Percentiles rank a stretch among this genome's conserved stretches.
Conservation (phyloP, 2,888 invertebrate genomes). For the Drosophila atripex region DNA sequence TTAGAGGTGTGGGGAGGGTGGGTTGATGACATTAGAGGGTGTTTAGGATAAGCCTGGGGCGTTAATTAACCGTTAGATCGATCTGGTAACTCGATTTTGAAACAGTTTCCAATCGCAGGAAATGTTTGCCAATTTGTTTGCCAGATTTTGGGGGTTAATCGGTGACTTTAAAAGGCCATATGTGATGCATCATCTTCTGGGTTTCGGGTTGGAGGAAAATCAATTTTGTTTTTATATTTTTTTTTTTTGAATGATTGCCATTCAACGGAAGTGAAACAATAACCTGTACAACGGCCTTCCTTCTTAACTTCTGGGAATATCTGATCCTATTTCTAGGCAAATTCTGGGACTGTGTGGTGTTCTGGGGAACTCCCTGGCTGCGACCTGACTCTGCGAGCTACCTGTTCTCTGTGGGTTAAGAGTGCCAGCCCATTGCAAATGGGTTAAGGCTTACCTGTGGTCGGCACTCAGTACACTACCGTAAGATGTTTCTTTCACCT, state of each 20-base stretch:
- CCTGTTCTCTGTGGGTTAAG: constrained; percentile 32
- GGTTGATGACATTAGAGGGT: constrained; percentile 45
- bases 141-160: background rate
- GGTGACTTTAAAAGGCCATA: no score
- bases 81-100: constrained; percentile 26
- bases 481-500: constrained; percentile 41
- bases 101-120: constrained; percentile 10
- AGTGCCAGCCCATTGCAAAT: constrained; percentile 42
- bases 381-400: constrained; percentile 8
- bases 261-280: constrained; percentile 2
- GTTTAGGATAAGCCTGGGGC: constrained; percentile 38
- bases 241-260: background rate
- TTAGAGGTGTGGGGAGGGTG: constrained; percentile 12
- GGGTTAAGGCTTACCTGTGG: constrained; percentile 70
- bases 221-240: background rate
- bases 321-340: constrained; percentile 17
- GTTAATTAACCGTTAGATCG: constrained; percentile 44
- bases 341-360: background rate
- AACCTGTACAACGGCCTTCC: background rate
- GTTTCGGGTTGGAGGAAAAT: no score
- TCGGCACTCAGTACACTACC: constrained; percentile 34
- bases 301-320: constrained; percentile 4
- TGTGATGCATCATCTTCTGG: background rate
- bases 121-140: constrained; percentile 12
- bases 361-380: constrained; percentile 13